Conservation (phyloP, 1,140 invertebrate species). For the Meloidogyne floridensis region DNA sequence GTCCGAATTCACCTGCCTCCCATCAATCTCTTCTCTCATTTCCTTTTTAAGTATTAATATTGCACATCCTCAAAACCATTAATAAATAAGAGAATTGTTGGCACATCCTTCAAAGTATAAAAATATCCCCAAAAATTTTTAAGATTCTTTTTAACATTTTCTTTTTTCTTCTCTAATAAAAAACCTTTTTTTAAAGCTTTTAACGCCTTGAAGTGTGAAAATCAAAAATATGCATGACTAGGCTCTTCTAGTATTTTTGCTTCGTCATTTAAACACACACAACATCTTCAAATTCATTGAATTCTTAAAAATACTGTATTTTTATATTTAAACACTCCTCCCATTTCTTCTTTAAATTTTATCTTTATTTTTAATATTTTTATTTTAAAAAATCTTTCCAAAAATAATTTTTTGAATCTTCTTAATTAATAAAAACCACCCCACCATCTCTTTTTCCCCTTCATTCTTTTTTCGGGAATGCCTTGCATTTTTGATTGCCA, state of each 20-base stretch:
- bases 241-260: not conserved
- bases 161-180: not conserved
- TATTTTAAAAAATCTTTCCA: not conserved
- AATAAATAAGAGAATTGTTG: not conserved
- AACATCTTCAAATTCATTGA: not conserved
- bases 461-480: not conserved
- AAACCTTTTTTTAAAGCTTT: constrained; percentile 2
- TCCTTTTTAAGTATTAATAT: not conserved
- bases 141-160: not conserved
- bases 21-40: not conserved
- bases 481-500: constrained; percentile 4
- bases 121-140: not conserved
- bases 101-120: too few species aligned
- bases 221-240: constrained; percentile 31
- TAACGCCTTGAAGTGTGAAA: constrained; percentile 25
- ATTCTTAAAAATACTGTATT: constrained; percentile 10
- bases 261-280: constrained; percentile 9
- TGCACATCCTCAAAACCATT: not conserved
- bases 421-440: not conserved
- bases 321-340: not conserved
- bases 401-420: not conserved
- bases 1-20: not conserved
- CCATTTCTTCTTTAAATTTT: not conserved
- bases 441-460: not conserved
- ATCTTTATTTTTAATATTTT: not conserved